These are phyloP conservation scores for Orthosia cruda DNA, from an alignment of 2,888 invertebrate genomes.

Conservation along the genomic window DNA sequence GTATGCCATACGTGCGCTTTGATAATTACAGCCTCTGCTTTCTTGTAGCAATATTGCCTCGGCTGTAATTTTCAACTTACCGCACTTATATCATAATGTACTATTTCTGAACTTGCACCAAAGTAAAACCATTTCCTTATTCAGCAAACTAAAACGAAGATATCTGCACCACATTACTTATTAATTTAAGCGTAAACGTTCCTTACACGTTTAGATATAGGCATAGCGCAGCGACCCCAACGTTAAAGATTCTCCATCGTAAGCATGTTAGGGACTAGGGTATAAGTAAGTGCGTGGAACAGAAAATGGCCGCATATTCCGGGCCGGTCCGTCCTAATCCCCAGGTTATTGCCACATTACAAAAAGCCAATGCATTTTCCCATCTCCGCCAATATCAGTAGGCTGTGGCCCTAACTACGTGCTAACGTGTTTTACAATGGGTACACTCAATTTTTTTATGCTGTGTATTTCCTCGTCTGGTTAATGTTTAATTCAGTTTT, in stretches of 20 bases:
- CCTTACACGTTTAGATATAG: constrained; percentile 61
- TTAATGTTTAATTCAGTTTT: constrained; percentile 73
- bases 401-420: constrained; percentile 83
- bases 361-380: constrained; percentile 89
- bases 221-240: constrained; percentile 63
- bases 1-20: no score
- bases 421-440: constrained; percentile 89
- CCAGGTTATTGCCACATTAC: constrained; percentile 88
- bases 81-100: no score
- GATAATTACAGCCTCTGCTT: no score
- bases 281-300: constrained; percentile 76
- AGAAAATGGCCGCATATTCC: constrained; percentile 79
- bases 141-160: constrained; percentile 39
- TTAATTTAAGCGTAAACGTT: constrained; percentile 65
- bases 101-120: neutral
- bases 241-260: constrained; percentile 75
- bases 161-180: constrained; percentile 59
- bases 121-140: constrained; percentile 21
- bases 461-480: constrained; percentile 74
- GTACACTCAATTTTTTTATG: constrained; percentile 79
- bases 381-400: constrained; percentile 82
- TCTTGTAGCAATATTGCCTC: no score
- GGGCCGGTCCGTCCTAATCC: constrained; percentile 80
- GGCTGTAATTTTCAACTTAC: no score
- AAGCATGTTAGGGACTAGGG: constrained; percentile 77